Base-by-base conservation (phyloP, 1,140 invertebrate genomes). In the Sarcophaga bullata region DNA sequence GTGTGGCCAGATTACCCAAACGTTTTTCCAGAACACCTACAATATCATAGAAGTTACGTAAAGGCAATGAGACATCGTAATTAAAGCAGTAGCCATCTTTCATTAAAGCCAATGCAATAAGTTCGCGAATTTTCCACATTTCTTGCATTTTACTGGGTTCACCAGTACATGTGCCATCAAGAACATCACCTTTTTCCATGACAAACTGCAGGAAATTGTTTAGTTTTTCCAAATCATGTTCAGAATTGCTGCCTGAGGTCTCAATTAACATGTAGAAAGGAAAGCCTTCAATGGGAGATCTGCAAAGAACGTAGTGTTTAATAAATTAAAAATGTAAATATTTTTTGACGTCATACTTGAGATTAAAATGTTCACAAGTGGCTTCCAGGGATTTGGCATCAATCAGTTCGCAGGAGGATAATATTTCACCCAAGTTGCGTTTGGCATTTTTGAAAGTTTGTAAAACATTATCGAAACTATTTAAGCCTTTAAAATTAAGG, bases 401-500 rank as follows among this genome's bases (percentile, higher is more conserved):
- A 82, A 98, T 95, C 91, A 98, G 94, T 91, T 99, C 97, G 91
- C 96, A 98, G 0, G 98, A 97, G 25, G 97, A 98, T 25, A 99
- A 90, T 83, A 98, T 96, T 91, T 98, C 97, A 4, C 94, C 95
- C 2, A 99, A 91, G 81, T 94, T 93, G 3, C 87, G 88, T 89
- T 95, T 96, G 0, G 96, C 95, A 82, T 92, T 91, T 84, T 93
- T 92, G 86, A 95, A 96, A 2, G 95, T 93, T 85, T 94, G 91
- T 6, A 98, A 90, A 8, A 98, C 94, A 84, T 94, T 92, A 46
- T 95, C 93, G 89, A 89, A 89, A 3, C 84, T 86, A 52, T 88
- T 87, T 1, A 89, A 85, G 0, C 88, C 84, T 84, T 17, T 6
- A 84, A 82, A 82, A 81, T 25, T 8, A 6, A 15, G 0, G 10